phyloP scores from a whole-genome alignment of 2,888 invertebrate genomes.

The Chrysolina oricalcia region DNA sequence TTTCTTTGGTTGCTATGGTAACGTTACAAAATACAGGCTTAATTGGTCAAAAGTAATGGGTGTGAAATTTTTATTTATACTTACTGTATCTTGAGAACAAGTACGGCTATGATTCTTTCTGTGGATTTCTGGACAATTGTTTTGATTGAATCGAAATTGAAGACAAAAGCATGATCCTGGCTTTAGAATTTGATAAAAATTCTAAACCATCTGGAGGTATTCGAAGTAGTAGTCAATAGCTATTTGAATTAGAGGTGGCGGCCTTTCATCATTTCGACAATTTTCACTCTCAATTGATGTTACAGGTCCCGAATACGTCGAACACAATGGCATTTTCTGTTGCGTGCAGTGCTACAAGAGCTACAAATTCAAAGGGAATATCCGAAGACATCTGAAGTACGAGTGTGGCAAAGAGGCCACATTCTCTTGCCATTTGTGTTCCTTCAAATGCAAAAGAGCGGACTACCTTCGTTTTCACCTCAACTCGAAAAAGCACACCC shows the following conservation, averaged over 20 bases:
- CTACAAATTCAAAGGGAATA: slow-evolving; percentile 63
- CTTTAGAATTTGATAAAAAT: no score
- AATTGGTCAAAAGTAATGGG: no score
- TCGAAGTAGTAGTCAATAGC: neutral
- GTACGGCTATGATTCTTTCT: no score
- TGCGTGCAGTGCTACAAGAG: slow-evolving; percentile 60
- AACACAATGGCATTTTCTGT: slow-evolving; percentile 58
- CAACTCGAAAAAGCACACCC: slow-evolving; percentile 61
- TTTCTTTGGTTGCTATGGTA: no score
- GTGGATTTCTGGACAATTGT: no score
- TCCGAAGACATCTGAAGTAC: slow-evolving; percentile 78
- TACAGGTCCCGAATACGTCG: slow-evolving; percentile 54
- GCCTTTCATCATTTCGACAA: slow-evolving; percentile 14
- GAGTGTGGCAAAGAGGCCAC: slow-evolving; percentile 81
- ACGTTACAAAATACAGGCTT: no score
- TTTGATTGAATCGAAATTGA: no score
- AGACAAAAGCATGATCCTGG: no score
- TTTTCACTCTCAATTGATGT: slow-evolving; percentile 24
- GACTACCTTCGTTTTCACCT: slow-evolving; percentile 72
- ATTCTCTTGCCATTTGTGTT: slow-evolving; percentile 79
- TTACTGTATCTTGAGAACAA: no score
- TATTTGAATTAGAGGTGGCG: slow-evolving; percentile 29
- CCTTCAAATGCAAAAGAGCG: slow-evolving; percentile 78
- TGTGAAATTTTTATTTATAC: no score
- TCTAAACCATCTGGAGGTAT: no score